These are phyloP conservation scores for Calonectris borealis DNA, from an alignment of 2,113 vertebrate species.

Conservation along the genomic window DNA sequence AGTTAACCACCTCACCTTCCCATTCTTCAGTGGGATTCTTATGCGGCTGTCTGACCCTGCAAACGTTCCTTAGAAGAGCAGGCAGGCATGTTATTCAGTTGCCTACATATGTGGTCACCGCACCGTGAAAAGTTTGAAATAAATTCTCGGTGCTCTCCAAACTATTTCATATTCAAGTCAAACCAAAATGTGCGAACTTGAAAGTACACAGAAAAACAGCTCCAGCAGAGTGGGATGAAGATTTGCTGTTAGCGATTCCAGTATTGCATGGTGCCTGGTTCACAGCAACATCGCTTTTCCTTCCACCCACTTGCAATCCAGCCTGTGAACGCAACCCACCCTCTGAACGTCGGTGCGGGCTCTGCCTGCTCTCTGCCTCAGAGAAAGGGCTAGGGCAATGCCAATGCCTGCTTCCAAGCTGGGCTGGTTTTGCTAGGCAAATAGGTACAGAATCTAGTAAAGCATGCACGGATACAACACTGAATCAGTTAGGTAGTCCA, in stretches of 20 bases:
- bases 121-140: background rate
- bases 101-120: background rate
- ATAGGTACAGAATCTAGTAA: background rate
- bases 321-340: background rate
- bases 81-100: background rate
- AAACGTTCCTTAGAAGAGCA: background rate
- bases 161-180: background rate
- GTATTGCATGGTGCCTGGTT: background rate
- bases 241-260: background rate
- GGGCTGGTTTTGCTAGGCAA: background rate
- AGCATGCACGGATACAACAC: background rate
- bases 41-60: background rate
- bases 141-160: background rate
- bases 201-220: background rate
- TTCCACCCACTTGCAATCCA: background rate
- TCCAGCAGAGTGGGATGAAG: background rate
- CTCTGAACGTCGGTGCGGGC: fast-evolving
- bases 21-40: background rate
- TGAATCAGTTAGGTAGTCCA: background rate
- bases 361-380: background rate
- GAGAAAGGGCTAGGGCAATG: background rate
- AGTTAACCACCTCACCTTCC: background rate
- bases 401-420: background rate
- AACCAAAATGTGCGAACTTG: background rate
- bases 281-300: background rate